phyloP scores from a whole-genome alignment of 2,797 vertebrate genomes.

The Protonibea diacanthus region DNA sequence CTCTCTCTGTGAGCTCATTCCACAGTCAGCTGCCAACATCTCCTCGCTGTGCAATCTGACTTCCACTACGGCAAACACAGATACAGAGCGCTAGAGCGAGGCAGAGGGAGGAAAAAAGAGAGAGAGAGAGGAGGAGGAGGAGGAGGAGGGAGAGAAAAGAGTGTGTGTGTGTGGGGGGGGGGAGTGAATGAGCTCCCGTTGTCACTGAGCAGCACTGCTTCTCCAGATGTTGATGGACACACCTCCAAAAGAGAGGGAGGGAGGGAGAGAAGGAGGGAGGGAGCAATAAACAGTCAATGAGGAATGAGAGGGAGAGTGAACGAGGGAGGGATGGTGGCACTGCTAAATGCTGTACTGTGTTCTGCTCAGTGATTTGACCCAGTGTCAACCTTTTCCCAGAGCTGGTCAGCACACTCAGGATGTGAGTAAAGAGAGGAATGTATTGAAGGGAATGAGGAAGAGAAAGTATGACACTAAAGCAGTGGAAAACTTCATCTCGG shows the following conservation, averaged over 20 bases:
- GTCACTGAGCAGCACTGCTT: constrained; percentile 62
- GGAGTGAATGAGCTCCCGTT: constrained; percentile 66
- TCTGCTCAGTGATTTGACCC: constrained; percentile 62
- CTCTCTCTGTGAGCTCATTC: constrained; percentile 65
- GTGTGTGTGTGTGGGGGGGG: too few species aligned
- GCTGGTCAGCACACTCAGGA: constrained; percentile 57
- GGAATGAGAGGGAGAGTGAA: constrained; percentile 16
- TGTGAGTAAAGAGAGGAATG: constrained; percentile 40
- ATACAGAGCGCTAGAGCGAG: constrained; percentile 55
- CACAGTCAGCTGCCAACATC: constrained; percentile 79
- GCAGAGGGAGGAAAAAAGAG: constrained; percentile 32
- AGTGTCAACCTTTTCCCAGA: constrained; percentile 75
- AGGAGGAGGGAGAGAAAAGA: constrained; percentile 39
- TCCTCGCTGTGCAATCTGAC: constrained; percentile 71
- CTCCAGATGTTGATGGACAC: constrained; percentile 84
- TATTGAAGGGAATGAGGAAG: not conserved
- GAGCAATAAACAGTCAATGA: constrained; percentile 56
- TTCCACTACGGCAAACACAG: constrained; percentile 70
- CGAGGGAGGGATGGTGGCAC: not conserved
- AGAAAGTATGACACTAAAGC: constrained; percentile 7
- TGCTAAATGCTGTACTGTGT: constrained; percentile 46
- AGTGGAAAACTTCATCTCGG: not conserved
- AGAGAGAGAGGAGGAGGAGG: constrained; percentile 11
- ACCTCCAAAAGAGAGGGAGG: constrained; percentile 66
- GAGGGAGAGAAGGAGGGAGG: constrained; percentile 11